phyloP scores from a whole-genome alignment of 2,888 invertebrate species.

The Drosophila quinaria region DNA sequence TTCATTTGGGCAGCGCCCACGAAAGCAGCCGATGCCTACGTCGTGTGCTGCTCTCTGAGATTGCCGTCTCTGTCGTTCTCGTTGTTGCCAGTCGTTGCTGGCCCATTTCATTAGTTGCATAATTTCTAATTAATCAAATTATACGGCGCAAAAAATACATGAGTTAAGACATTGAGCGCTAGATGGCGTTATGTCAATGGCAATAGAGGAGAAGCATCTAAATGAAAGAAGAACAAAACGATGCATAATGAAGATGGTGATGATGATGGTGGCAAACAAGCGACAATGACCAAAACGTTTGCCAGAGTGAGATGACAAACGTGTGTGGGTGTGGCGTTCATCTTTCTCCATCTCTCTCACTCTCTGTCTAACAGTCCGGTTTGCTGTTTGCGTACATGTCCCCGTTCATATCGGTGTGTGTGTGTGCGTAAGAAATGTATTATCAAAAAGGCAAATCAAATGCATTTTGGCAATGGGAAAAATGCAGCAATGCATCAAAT shows the following conservation, averaged over 20 bases:
- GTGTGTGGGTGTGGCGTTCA: conserved; percentile 51
- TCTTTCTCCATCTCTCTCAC: conserved; percentile 1
- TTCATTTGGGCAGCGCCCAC: conserved; percentile 70
- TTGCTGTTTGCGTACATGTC: conserved; percentile 7
- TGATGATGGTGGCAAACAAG: conserved; percentile 23
- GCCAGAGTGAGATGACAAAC: conserved; percentile 47
- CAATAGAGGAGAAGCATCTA: conserved; percentile 8
- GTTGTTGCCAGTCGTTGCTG: conserved; percentile 35
- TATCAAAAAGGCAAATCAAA: conserved; percentile 59
- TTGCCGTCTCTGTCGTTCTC: conserved; percentile 18
- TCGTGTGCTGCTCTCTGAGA: conserved; percentile 27
- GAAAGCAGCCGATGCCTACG: conserved; percentile 41
- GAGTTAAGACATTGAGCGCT: conserved; percentile 26
- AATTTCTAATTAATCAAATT: conserved; percentile 77
- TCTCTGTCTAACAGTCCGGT: not conserved
- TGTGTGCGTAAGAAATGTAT: conserved; percentile 42
- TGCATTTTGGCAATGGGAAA: conserved; percentile 57
- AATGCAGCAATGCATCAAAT: conserved; percentile 29
- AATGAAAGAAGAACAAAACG: conserved; percentile 1
- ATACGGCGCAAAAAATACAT: conserved; percentile 45
- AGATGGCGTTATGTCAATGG: conserved; percentile 37
- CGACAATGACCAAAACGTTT: conserved; percentile 17
- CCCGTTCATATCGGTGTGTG: conserved; percentile 5
- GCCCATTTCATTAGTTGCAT: conserved; percentile 73
- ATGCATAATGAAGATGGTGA: not conserved